phyloP scores from a whole-genome alignment of 2,113 vertebrate species.

The Periophthalmodon schlosseri region DNA sequence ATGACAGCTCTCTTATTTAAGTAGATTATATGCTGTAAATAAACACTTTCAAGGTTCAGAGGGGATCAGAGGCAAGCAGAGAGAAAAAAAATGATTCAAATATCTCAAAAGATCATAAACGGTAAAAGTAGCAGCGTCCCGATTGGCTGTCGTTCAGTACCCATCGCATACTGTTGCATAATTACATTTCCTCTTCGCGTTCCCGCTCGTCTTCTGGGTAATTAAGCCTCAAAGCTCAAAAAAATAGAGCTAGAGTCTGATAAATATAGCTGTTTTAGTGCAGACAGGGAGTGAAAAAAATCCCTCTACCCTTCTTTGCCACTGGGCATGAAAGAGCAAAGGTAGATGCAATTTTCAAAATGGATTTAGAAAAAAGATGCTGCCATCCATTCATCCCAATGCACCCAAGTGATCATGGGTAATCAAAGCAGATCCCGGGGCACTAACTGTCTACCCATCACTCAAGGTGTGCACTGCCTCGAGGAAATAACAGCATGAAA shows the following conservation, averaged over 20 bases:
- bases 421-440: conserved; percentile 49
- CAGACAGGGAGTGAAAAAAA: conserved; percentile 30
- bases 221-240: conserved; percentile 59
- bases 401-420: conserved; percentile 38
- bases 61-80: not conserved
- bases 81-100: conserved; percentile 18
- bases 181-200: conserved; percentile 54
- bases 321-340: conserved; percentile 53
- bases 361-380: conserved; percentile 33
- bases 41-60: conserved; percentile 26
- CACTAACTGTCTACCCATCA: conserved; percentile 38
- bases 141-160: conserved; percentile 21
- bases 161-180: conserved; percentile 43
- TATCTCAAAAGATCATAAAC: conserved; percentile 23
- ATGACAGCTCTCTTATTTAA: conserved; percentile 17
- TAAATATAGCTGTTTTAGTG: conserved; percentile 55
- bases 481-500: conserved; percentile 54
- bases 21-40: conserved; percentile 26
- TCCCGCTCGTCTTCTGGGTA: conserved; percentile 56
- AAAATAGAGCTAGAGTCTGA: conserved; percentile 45
- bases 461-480: conserved; percentile 37
- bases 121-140: conserved; percentile 13
- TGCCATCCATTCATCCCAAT: conserved; percentile 39
- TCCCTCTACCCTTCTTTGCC: conserved; percentile 51
- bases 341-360: conserved; percentile 55